phyloP scores from a whole-genome alignment of 2,888 invertebrate species.

The Holacanthella duospinosa region DNA sequence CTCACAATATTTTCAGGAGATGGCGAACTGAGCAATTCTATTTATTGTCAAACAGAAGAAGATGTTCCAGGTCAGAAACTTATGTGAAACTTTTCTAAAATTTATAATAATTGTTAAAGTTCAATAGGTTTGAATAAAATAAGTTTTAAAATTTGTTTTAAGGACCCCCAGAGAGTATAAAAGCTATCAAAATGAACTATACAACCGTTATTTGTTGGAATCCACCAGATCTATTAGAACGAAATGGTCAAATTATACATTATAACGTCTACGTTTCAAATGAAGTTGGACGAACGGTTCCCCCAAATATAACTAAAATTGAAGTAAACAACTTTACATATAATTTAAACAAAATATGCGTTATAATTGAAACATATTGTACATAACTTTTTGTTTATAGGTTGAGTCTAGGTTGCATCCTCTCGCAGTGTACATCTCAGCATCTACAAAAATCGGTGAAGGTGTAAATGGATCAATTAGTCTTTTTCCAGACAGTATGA shows the following conservation, averaged over 20 bases:
- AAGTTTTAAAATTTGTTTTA: no score
- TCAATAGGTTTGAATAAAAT: no score
- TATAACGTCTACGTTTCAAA: conserved; percentile 50
- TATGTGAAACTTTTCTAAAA: no score
- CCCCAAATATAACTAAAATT: conserved; percentile 22
- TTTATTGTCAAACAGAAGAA: conserved; percentile 65
- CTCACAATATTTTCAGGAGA: conserved; percentile 51
- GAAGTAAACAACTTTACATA: conserved; percentile 16
- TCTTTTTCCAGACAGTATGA: not conserved
- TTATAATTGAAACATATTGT: not conserved
- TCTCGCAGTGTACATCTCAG: conserved; percentile 41
- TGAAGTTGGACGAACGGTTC: conserved; percentile 17
- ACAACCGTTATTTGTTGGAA: conserved; percentile 39
- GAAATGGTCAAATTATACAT: conserved; percentile 53
- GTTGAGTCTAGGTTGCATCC: not conserved
- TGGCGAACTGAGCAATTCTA: conserved; percentile 56
- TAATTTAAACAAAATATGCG: not conserved
- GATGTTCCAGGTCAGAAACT: no score
- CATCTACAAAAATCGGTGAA: conserved; percentile 44
- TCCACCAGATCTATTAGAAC: conserved; percentile 54
- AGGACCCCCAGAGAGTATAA: conserved; percentile 7
- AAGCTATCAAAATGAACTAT: not conserved
- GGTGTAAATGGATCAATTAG: conserved; percentile 43
- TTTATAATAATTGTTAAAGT: no score
- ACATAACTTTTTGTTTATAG: not conserved